Evolutionary conservation across 2,888 invertebrate species (phyloP), one percentile per base, ranked within the genome.

Genomic region (Deilephila porcellus): DNA sequence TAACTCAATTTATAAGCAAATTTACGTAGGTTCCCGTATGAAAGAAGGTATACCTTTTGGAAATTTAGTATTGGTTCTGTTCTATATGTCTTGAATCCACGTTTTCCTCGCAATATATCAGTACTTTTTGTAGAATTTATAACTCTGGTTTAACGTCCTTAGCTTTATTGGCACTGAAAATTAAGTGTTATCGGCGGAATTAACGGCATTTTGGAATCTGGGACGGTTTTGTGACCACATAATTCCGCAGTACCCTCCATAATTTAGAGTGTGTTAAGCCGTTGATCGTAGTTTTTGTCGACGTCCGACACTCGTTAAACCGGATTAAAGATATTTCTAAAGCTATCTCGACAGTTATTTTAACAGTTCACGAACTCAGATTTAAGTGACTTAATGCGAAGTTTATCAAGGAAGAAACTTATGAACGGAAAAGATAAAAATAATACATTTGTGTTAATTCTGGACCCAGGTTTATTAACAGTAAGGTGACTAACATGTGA

Each of bases 1-100:
- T 79, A 84, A 88, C 78, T 82, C 85, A 83, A 88, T 87, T 85
- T 86, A 81, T 83, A 87, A 85, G 85, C 83, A 86, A 86, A 87
- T 87, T 84, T 11, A 83, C 76, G 76, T 67, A 77, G 77, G 76
- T 74, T 72, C 70, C 67, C 60, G n/a, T n/a, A 56, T 56, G 73
- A 73, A 73, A 71, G 75, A 76, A 76, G 77, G 71, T 74, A 67
- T 67, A 45, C 37, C 37, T 64, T 8, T 8, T 37, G 17, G 17
- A 29, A 32, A 62, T 17, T 7, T 6, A 32, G 32, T 63, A 32
- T 34, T 34, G 63, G 63, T 34, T 67, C 14, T 17, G 52, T 25
- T 67, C 25, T 67, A 45, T 45, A 64, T 64, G 64, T 64, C 11
- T 14, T 64, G 20, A 20, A 45, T 20, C 32, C 7, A 62, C 32